These are phyloP conservation scores for Odontomyia ornata DNA, from an alignment of 2,888 invertebrate genomes.

Conservation along the genomic window DNA sequence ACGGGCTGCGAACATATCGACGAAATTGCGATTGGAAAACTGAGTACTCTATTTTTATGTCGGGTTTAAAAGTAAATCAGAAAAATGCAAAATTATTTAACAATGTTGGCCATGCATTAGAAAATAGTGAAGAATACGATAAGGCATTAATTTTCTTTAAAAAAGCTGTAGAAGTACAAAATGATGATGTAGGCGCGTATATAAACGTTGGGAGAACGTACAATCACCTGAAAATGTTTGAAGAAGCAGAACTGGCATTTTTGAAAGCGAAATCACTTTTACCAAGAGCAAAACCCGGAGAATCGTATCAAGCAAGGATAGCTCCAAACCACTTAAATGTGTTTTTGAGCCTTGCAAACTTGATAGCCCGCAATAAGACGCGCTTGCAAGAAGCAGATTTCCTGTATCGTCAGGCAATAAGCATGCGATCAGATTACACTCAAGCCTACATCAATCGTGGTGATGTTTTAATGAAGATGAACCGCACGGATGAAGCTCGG, in stretches of 20 bases:
- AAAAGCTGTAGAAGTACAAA: conserved; percentile 91
- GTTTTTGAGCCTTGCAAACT: conserved; percentile 92
- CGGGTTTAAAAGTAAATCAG: conserved; percentile 83
- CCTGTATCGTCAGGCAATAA: conserved; percentile 93
- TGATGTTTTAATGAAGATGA: conserved; percentile 93
- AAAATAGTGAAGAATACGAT: conserved; percentile 72
- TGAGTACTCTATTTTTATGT: conserved; percentile 93
- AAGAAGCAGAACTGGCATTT: conserved; percentile 93
- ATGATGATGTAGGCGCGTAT: conserved; percentile 95
- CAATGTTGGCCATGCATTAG: conserved; percentile 95
- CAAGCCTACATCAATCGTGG: conserved; percentile 97
- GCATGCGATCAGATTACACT: conserved; percentile 95
- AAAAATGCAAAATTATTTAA: conserved; percentile 96
- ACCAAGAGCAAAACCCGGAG: conserved; percentile 91
- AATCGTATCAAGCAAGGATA: conserved; percentile 93
- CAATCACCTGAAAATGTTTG: conserved; percentile 87
- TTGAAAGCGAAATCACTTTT: conserved; percentile 87
- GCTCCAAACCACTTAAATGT: conserved; percentile 96
- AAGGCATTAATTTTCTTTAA: conserved; percentile 92
- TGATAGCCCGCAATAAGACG: conserved; percentile 92
- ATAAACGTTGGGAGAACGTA: conserved; percentile 96
- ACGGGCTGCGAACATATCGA: conserved; percentile 84
- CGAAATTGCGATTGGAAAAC: conserved; percentile 94
- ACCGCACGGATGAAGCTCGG: conserved; percentile 92
- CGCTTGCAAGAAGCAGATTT: conserved; percentile 93